phyloP scores from a whole-genome alignment of 2,888 invertebrate species.

The Chymomyza caudatula region DNA sequence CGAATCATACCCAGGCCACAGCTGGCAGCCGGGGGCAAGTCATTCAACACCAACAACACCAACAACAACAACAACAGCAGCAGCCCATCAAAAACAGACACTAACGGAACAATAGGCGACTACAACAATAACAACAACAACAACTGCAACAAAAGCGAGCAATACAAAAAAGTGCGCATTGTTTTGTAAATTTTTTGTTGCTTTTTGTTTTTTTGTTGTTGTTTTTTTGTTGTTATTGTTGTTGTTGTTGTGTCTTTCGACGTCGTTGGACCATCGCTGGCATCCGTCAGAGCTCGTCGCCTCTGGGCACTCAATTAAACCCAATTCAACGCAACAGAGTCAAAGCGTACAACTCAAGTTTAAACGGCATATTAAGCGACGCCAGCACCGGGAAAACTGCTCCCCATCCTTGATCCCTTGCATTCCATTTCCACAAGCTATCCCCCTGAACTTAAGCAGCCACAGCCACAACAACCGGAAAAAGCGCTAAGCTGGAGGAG shows the following conservation, averaged over 20 bases:
- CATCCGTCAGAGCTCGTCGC: conserved; percentile 36
- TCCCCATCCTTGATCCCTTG: no score
- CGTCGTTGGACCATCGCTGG: conserved; percentile 14
- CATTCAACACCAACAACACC: not conserved
- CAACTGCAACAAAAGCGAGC: not conserved
- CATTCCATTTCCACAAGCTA: not conserved
- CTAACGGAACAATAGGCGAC: not conserved
- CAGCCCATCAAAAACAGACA: not conserved
- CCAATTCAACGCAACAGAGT: conserved; percentile 45
- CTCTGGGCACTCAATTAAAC: conserved; percentile 67
- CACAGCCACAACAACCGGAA: not conserved
- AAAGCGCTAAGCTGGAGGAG: not conserved
- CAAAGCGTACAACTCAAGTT: conserved; percentile 23
- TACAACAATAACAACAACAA: not conserved
- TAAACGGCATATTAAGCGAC: conserved; percentile 28
- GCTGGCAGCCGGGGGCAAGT: not conserved
- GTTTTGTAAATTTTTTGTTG: conserved; percentile 31
- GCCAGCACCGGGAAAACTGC: not conserved
- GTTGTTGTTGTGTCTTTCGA: not conserved
- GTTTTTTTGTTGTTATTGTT: not conserved
- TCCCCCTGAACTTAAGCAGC: no score
- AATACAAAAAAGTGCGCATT: conserved; percentile 46
- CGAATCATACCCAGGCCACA: not conserved
- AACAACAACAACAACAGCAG: conserved; percentile 6
- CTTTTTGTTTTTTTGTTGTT: not conserved